Conservation (phyloP, 2,797 vertebrate genomes). For the Danio tinwini region DNA sequence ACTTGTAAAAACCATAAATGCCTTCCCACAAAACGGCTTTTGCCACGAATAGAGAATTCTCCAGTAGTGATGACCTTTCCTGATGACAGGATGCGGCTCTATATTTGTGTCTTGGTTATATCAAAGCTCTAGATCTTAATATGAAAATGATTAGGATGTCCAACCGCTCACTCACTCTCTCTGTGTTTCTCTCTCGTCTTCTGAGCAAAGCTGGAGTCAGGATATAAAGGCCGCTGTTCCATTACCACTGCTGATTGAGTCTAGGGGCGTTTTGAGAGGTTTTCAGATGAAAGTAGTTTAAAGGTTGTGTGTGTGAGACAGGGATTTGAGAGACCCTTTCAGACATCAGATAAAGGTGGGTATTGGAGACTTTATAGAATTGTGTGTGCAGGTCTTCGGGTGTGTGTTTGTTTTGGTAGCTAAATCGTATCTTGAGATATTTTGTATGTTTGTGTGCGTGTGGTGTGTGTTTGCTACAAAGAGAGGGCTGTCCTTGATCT, state of each 20-base stretch:
- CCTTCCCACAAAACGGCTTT: neutral
- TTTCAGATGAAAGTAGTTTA: conserved; percentile 68
- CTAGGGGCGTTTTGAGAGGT: conserved; percentile 57
- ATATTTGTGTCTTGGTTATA: conserved; percentile 11
- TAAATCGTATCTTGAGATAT: neutral
- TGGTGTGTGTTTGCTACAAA: neutral
- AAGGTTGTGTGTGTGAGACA: conserved; percentile 66
- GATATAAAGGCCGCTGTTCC: conserved; percentile 57
- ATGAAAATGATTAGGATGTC: conserved; percentile 35
- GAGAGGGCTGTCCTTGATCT: conserved; percentile 45
- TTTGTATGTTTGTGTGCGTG: neutral
- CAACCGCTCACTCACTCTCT: conserved; percentile 22
- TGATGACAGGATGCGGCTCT: conserved; percentile 9
- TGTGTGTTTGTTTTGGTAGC: neutral
- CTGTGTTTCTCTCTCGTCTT: conserved; percentile 34
- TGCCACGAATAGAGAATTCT: conserved; percentile 19
- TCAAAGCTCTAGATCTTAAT: conserved; percentile 34
- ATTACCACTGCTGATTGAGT: conserved; percentile 69
- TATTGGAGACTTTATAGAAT: conserved; percentile 36
- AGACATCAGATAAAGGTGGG: conserved; percentile 41
- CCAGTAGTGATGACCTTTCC: conserved; percentile 16
- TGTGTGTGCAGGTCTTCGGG: neutral
- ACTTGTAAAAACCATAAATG: neutral
- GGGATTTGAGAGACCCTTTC: conserved; percentile 32
- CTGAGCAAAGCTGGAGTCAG: conserved; percentile 36